Percentiles rank a stretch among this genome's conserved stretches.
phyloP scores from a whole-genome alignment of 2,888 invertebrate genomes.

The Agrochola circellaris region DNA sequence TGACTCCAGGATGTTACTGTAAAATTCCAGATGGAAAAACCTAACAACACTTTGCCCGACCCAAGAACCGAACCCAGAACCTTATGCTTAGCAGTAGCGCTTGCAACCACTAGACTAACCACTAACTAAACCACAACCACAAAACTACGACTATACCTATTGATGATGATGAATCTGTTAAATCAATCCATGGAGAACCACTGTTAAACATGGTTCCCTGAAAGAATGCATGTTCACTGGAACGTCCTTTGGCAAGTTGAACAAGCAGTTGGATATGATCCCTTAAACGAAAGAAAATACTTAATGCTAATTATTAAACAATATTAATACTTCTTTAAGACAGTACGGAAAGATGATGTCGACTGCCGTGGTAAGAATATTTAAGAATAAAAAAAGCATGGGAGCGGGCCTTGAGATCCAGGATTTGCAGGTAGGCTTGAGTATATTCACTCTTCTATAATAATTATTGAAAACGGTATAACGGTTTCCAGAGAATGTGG shows the following conservation, averaged over 20 bases:
- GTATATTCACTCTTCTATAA: neutral
- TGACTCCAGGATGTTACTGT: no score
- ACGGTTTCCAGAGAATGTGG: neutral
- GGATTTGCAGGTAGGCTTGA: no score
- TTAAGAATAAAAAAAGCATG: neutral
- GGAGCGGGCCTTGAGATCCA: neutral
- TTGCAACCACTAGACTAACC: no score
- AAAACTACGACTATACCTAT: no score
- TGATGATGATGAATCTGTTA: neutral
- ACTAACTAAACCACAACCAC: no score
- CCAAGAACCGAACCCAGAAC: no score
- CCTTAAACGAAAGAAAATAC: neutral
- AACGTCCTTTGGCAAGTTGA: neutral
- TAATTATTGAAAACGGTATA: neutral
- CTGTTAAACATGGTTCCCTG: neutral
- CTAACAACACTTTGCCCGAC: no score
- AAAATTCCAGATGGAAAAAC: no score
- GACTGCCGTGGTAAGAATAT: neutral
- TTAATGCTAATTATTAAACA: neutral
- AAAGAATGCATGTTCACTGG: neutral
- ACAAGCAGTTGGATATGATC: neutral
- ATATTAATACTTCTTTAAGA: neutral
- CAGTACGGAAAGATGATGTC: neutral
- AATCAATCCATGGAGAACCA: neutral
- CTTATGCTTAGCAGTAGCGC: no score